These are phyloP conservation scores for Kobus ellipsiprymnus DNA, from an alignment of 2,113 vertebrate species.

Conservation along the genomic window DNA sequence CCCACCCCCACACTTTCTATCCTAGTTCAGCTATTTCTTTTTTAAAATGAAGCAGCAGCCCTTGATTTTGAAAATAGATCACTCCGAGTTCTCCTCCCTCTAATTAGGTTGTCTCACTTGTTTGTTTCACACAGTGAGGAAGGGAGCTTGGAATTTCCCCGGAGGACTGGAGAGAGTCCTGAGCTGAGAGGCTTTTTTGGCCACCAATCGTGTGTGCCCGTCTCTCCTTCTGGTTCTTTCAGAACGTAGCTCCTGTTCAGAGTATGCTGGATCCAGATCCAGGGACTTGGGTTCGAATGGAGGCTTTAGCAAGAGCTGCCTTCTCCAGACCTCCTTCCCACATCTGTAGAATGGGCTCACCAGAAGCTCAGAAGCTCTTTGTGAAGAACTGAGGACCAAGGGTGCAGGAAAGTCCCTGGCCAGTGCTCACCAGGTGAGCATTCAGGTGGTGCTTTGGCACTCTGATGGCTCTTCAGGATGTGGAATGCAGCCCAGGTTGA, in stretches of 20 bases:
- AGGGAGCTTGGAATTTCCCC: neutral
- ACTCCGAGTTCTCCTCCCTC: neutral
- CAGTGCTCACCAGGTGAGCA: rapidly evolving
- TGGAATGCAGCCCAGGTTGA: neutral
- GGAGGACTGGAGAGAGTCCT: neutral
- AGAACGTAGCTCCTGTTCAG: neutral
- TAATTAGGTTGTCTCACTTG: neutral
- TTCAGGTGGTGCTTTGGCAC: rapidly evolving
- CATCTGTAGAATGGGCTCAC: neutral
- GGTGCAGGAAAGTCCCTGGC: neutral
- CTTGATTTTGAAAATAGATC: conserved; percentile 21
- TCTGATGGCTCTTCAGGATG: neutral
- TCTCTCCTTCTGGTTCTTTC: neutral
- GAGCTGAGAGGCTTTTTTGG: neutral
- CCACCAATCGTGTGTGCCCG: neutral
- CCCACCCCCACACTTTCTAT: neutral
- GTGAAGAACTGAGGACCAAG: neutral
- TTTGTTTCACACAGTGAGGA: neutral
- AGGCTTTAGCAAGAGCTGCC: neutral
- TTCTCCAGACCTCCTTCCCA: neutral
- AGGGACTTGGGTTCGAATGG: neutral
- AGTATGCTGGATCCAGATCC: too few relatives aligned
- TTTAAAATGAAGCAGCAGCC: conserved; percentile 3
- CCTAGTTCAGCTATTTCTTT: neutral
- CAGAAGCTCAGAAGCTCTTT: neutral